Evolutionary conservation across 2,888 invertebrate genomes (phyloP).

Genomic region (Nemotelus nigrinus): DNA sequence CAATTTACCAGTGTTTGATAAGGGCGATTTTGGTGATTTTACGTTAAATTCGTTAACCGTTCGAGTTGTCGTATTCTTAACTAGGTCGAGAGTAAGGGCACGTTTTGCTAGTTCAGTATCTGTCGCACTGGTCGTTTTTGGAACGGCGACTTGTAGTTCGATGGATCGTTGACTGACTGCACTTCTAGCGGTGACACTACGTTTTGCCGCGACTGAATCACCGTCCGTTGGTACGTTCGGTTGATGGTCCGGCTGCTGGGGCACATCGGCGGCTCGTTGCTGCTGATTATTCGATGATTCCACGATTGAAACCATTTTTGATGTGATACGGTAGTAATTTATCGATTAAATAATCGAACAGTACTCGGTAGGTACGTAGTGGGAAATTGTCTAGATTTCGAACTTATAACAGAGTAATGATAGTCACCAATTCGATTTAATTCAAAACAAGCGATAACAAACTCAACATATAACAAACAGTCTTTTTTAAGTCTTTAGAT

Average conservation of each 20-base stretch:
- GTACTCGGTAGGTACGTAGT: too few relatives aligned
- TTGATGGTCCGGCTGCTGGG: constrained; percentile 49
- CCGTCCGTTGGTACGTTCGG: constrained; percentile 6
- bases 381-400: too few relatives aligned
- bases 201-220: constrained; percentile 3
- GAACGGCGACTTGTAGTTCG: constrained; percentile 67
- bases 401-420: too few relatives aligned
- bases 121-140: constrained; percentile 61
- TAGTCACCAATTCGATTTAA: too few relatives aligned
- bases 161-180: constrained; percentile 72
- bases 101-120: constrained; percentile 59
- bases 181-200: constrained; percentile 59
- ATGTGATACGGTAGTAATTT: neutral
- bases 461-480: neutral
- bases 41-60: constrained; percentile 60
- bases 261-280: constrained; percentile 44
- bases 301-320: constrained; percentile 52
- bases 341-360: neutral
- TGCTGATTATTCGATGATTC: constrained; percentile 48
- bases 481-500: neutral
- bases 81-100: constrained; percentile 62
- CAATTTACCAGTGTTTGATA: constrained; percentile 52
- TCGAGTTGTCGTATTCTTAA: constrained; percentile 55
- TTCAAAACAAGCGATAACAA: neutral
- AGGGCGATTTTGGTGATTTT: constrained; percentile 64